phyloP scores from a whole-genome alignment of 2,888 invertebrate species.

The Hecatera dysodea region DNA sequence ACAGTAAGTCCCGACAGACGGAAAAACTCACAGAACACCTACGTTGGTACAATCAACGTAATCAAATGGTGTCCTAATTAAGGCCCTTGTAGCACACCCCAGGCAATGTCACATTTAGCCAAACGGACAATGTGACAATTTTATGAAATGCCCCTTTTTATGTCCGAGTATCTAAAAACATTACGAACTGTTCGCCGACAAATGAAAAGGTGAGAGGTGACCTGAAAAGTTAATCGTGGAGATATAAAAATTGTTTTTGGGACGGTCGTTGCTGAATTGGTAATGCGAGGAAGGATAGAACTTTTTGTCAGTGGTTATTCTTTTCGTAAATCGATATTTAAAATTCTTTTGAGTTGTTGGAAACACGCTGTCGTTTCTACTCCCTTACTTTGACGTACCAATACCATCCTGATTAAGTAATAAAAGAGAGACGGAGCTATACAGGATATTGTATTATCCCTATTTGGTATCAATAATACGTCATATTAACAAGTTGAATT shows the following conservation, averaged over 20 bases:
- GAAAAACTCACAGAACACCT: conserved; percentile 33
- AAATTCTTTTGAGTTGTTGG: too few relatives aligned
- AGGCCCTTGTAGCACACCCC: conserved; percentile 61
- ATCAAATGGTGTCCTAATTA: conserved; percentile 67
- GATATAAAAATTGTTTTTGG: conserved; percentile 23
- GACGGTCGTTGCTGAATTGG: background rate
- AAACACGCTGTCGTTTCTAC: background rate
- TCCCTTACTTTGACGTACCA: too few relatives aligned
- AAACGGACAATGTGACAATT: conserved; percentile 62
- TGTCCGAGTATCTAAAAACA: conserved; percentile 52
- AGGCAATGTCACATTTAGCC: conserved; percentile 52
- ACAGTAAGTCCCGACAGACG: conserved; percentile 17
- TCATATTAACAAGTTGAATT: background rate
- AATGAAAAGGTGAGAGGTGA: conserved; percentile 47
- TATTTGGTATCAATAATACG: too few relatives aligned
- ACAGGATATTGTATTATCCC: too few relatives aligned
- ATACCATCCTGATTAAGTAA: too few relatives aligned
- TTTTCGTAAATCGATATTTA: background rate
- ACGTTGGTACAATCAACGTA: conserved; percentile 48
- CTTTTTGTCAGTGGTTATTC: background rate
- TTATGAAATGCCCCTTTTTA: conserved; percentile 58
- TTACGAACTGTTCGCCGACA: conserved; percentile 34
- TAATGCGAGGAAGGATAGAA: background rate
- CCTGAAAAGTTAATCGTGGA: conserved; percentile 36
- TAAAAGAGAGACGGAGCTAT: too few relatives aligned